Evolutionary conservation across 2,113 vertebrate genomes (phyloP).

Genomic region (Pygathrix nemaeus): DNA sequence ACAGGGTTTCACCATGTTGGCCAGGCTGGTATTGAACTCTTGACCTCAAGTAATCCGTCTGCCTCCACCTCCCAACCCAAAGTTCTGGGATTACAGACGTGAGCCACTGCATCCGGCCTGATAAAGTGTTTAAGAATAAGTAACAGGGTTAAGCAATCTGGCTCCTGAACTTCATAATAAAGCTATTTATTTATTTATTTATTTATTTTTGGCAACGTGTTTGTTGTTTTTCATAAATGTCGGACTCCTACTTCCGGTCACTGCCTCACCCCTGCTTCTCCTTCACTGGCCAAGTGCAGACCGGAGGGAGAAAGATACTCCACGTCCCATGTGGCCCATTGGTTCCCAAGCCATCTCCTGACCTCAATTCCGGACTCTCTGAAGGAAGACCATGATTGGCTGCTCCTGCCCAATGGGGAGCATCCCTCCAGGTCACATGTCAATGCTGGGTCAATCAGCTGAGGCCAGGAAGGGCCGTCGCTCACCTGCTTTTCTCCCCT

Average conservation of each 20-base stretch:
- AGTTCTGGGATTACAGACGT: too few relatives aligned
- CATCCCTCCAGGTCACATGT: not conserved
- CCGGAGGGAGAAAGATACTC: too few relatives aligned
- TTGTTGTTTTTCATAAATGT: rapidly evolving
- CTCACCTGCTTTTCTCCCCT: not conserved
- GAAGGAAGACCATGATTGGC: rapidly evolving
- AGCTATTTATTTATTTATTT: not conserved
- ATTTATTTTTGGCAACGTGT: not conserved
- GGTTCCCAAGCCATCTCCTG: too few relatives aligned
- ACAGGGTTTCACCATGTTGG: too few relatives aligned
- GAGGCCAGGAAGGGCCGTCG: not conserved
- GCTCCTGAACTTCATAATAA: not conserved
- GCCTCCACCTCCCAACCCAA: too few relatives aligned
- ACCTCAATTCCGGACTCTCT: not conserved
- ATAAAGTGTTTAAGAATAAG: not conserved
- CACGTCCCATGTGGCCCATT: rapidly evolving
- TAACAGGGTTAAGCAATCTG: rapidly evolving
- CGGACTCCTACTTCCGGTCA: not conserved
- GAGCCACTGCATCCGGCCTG: too few relatives aligned
- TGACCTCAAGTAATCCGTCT: too few relatives aligned
- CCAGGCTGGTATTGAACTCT: too few relatives aligned
- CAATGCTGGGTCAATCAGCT: not conserved
- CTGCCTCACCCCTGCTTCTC: not conserved
- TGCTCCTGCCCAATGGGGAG: not conserved
- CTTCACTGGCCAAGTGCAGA: not conserved